Evolutionary conservation across 2,888 invertebrate genomes (phyloP), one percentile per base, ranked within the genome.

Genomic region (Andrena chrysosceles): DNA sequence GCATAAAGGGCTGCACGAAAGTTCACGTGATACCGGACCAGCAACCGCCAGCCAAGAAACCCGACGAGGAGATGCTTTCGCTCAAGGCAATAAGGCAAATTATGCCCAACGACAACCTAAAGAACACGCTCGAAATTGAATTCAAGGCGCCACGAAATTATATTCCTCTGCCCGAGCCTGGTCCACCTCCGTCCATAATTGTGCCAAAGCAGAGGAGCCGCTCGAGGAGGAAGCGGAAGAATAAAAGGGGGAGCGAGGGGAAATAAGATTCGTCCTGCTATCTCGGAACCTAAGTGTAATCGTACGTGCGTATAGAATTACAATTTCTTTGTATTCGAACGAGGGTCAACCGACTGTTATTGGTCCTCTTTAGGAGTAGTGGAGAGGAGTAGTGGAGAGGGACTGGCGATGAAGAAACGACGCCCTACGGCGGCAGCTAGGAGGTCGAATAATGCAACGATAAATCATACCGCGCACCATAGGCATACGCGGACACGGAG

Each of bases 111-210:
- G 87, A 89, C 35, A 85, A 89, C 59, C 75, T 88, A 63, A 87
- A 75, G 49, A 91, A 89, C 78, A 88, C 71, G 48, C 85, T 92
- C 42, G 91, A 92, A 81, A 87, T 92, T 73, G 91, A 92, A 87
- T 87, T 91, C 68, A 90, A 89, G 63, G 87, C 89, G 26, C 87
- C 92, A 1, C 87, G 92, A 83, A 92, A 92, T 90, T 92, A 92
- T 86, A 81, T 71, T 56, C 91, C 92, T 16, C 73, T 91, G 60
- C 85, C 88, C 2, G 84, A 87, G 26, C 81, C 64, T 4, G 89
- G 88, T 6, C 87, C 90, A 52, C 62, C 81, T 20, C 87, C 90
- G 26, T 82, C 88, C 35, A 84, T 87, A 77, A 89, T 89, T 77
- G 76, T 84, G 67, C 87, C 88, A 48, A 85, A 72, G 68, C 67